Conservation (phyloP, 2,888 invertebrate genomes). For the Agonopterix alstromeriana region DNA sequence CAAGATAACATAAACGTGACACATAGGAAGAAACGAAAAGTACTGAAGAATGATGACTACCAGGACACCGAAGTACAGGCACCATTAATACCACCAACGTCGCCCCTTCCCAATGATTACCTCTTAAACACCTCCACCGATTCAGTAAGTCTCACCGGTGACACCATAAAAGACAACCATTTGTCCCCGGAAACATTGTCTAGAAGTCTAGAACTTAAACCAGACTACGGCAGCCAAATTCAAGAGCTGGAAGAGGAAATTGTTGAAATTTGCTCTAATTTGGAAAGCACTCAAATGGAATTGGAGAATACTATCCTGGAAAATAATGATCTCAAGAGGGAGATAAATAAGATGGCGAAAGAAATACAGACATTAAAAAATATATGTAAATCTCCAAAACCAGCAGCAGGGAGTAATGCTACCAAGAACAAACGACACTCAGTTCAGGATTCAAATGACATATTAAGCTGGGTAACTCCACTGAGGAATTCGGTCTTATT, state of each 20-base stretch:
- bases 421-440: background rate
- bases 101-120: background rate
- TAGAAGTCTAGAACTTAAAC: background rate
- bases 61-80: background rate
- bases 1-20: background rate
- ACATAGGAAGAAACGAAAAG: background rate
- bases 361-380: conserved; percentile 2
- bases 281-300: conserved; percentile 2
- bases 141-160: background rate
- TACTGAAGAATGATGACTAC: background rate
- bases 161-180: too few relatives aligned
- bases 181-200: background rate
- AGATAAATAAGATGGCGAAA: conserved; percentile 1
- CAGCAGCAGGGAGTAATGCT: background rate
- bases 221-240: background rate
- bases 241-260: background rate
- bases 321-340: conserved; percentile 5
- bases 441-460: background rate
- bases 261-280: background rate
- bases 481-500: background rate
- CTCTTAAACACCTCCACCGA: background rate
- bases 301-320: conserved; percentile 3
- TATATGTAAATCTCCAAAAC: background rate
- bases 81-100: background rate
- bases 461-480: background rate